Conservation (phyloP, 2,797 vertebrate genomes). For the Cirrhinus molitorella region DNA sequence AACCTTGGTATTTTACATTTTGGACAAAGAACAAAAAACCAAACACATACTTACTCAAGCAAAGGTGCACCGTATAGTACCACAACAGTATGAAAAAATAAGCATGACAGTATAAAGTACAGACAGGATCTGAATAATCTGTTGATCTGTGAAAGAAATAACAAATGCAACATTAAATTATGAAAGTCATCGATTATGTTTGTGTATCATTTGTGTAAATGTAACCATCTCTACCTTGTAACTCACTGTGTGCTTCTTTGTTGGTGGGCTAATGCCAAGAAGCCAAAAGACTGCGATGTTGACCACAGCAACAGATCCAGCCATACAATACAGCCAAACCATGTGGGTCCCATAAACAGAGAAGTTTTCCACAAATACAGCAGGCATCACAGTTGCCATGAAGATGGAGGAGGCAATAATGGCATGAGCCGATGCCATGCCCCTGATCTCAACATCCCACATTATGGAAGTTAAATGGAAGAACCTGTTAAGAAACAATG, state of each 20-base stretch:
- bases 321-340: conserved; percentile 88
- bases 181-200: background rate
- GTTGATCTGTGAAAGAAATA: conserved; percentile 82
- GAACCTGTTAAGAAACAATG: background rate
- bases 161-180: background rate
- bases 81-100: conserved; percentile 79
- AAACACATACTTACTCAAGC: conserved; percentile 88
- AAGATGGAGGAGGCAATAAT: conserved; percentile 80
- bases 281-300: conserved; percentile 85
- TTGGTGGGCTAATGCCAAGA: conserved; percentile 82
- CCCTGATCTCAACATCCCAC: conserved; percentile 89
- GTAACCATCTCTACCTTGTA: conserved; percentile 80
- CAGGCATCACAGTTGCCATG: conserved; percentile 82
- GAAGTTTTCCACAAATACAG: conserved; percentile 82
- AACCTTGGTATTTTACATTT: background rate
- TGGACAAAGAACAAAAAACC: background rate
- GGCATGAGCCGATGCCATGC: conserved; percentile 86
- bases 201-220: background rate
- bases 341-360: conserved; percentile 88
- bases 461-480: conserved; percentile 68
- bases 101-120: conserved; percentile 86
- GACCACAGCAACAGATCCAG: conserved; percentile 77
- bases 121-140: conserved; percentile 88
- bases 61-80: conserved; percentile 96
- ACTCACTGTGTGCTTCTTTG: conserved; percentile 86